Evolutionary conservation across 2,113 vertebrate species (phyloP), one percentile per base, ranked within the genome.

Genomic region (Dissostichus mawsoni): DNA sequence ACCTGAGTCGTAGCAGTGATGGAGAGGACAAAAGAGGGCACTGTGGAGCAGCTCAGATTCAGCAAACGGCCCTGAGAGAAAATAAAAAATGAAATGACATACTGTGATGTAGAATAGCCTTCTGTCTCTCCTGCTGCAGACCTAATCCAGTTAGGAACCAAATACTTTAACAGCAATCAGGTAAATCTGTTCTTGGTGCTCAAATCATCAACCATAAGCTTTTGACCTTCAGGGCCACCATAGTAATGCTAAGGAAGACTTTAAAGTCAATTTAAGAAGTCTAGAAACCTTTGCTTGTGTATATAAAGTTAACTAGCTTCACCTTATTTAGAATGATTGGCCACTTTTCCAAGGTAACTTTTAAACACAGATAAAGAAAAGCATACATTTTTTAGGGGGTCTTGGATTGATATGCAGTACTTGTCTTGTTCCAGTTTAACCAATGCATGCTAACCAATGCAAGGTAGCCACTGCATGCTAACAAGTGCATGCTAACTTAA

Each of bases 31-130:
- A 97, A 97, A 11, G 97, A 96, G 78, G 98, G 98, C 44, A 99
- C 97, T 0, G 97, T 98, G 90, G 98, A 98, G 92, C 97, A 99
- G 95, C 96, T 98, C 73, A 99, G 95, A 82, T 98, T 99, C 72
- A 99, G 91, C 76, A 98, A 93, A 67, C 97, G 96, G 25, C 98
- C 98, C 98, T 99, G 89, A 71, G 51, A 65, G 17, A 70, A 61
- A 58, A 69, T 55, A 45, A 47, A 63, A 69, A 58, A 47, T 58
- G 23, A 18, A 55, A n/a, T 70, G 44, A 62, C 33, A 57, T 14
- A 36, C 10, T 51, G 52, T 52, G 16, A 64, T 18, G 6, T 25
- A 61, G 2, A 74, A 33, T 58, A 36, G 25, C 44, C 44, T 23
- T 68, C 52, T 58, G 10, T 41, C 9, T 71, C 18, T 67, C 17